These are phyloP conservation scores for Sinocyclocheilus anophthalmus DNA, from an alignment of 2,113 vertebrate genomes.

Conservation along the genomic window DNA sequence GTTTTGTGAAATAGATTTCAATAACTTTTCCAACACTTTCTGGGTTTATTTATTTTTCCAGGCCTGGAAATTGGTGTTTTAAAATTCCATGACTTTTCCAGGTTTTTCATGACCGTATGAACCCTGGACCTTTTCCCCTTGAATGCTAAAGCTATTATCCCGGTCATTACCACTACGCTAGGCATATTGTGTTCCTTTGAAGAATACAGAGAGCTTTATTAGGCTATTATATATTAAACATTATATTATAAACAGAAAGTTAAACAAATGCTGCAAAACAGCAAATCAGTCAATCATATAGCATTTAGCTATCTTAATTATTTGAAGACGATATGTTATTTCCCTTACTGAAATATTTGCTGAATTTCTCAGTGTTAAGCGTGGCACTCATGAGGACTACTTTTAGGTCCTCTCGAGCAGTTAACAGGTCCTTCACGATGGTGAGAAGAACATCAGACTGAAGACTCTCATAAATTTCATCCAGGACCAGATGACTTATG, in stretches of 20 bases:
- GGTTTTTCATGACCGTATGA: too few relatives aligned
- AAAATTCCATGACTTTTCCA: too few relatives aligned
- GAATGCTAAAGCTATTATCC: not conserved
- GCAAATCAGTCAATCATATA: not conserved
- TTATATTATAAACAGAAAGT: not conserved
- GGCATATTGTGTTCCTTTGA: not conserved
- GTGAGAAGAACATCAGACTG: conserved; percentile 94
- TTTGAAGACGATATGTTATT: not conserved
- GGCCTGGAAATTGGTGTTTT: too few relatives aligned
- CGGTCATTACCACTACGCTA: not conserved
- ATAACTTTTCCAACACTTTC: too few relatives aligned
- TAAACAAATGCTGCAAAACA: not conserved
- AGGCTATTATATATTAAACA: not conserved
- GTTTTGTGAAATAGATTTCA: too few relatives aligned
- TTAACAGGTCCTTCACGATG: conserved; percentile 89
- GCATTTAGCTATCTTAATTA: not conserved
- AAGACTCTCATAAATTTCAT: conserved; percentile 97
- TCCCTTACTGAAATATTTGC: conserved; percentile 89
- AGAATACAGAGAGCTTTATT: not conserved
- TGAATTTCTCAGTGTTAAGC: conserved; percentile 96
- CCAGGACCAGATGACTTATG: conserved; percentile 91
- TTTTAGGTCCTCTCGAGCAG: conserved; percentile 83
- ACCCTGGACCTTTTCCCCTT: not conserved
- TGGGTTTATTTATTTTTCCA: too few relatives aligned
- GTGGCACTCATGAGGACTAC: conserved; percentile 97